Evolutionary conservation across 2,113 vertebrate genomes (phyloP), one percentile per base, ranked within the genome.

Genomic region (Toxotes chatareus): DNA sequence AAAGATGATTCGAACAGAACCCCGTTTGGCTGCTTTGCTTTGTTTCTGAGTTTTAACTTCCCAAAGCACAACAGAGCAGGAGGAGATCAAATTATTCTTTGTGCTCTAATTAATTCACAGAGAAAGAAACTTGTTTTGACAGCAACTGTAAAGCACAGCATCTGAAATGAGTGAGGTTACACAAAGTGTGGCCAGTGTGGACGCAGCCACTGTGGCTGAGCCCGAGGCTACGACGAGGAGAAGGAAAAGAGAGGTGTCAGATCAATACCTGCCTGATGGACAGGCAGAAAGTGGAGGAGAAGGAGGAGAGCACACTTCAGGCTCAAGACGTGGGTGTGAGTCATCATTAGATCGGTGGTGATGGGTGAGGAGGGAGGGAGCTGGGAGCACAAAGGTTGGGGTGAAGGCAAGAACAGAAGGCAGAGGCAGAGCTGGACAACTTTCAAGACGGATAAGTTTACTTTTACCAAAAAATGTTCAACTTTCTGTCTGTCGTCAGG

Each of bases 211-310:
- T 8, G 57, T 1, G 4, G 40, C 42, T 53, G 11, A 13, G 57
- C 72, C 42, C 44, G 60, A 71, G 60, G 60, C 72, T 31, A 75
- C 19, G n/a, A 12, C 4, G 36, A 42, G 31, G 31, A 32, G 44
- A 49, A 5, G 62, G 57, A 68, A 13, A 38, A 49, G 23, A 59
- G 36, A 44, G 21, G 27, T 34, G 13, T 80, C 46, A 32, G 62
- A 81, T 69, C 57, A 11, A 84, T 65, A 47, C 40, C 42, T 27
- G 38, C 46, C 53, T 38, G 71, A 40, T 9, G 62, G 85, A 64
- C 49, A 6, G 7, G 63, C 68, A 40, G 31, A 23, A 19, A 36
- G 62, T 3, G 23, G 21, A n/a, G 17, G 12, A 55, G 14, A 9
- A 14, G 56, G 66, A 62, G 47, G 51, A n/a, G 62, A 1, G 23